phyloP scores from a whole-genome alignment of 2,888 invertebrate species.

The Drosophila cracens region DNA sequence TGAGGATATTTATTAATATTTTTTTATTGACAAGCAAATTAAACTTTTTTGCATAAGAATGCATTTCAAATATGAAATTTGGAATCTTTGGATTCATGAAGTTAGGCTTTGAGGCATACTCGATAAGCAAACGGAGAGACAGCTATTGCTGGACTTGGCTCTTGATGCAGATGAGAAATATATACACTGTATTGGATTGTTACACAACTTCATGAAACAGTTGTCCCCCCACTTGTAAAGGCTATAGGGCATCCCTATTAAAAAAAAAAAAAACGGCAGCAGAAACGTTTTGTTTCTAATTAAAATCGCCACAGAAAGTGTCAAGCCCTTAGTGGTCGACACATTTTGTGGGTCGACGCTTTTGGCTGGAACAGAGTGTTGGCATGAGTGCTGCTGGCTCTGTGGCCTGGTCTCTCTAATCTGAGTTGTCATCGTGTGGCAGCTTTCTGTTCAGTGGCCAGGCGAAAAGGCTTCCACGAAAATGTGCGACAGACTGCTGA shows the following conservation, averaged over 20 bases:
- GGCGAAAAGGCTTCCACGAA: conserved; percentile 69
- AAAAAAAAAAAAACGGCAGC: conserved; percentile 7
- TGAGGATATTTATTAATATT: background rate
- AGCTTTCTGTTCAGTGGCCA: conserved; percentile 70
- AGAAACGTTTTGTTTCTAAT: conserved; percentile 65
- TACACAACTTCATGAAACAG: background rate
- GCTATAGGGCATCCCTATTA: background rate
- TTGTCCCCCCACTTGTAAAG: background rate
- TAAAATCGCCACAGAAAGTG: conserved; percentile 79
- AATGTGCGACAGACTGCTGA: conserved; percentile 74
- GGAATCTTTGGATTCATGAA: background rate
- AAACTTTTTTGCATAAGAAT: background rate
- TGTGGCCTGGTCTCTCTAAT: conserved; percentile 52
- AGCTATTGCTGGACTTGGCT: background rate
- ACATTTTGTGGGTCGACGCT: conserved; percentile 50
- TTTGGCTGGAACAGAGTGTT: conserved; percentile 18
- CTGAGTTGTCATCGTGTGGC: conserved; percentile 76
- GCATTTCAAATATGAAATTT: background rate
- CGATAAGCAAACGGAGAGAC: background rate
- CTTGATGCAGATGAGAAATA: background rate
- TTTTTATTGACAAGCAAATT: background rate
- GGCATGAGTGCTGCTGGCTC: conserved; percentile 5
- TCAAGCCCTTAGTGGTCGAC: conserved; percentile 65
- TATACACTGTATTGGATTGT: background rate
- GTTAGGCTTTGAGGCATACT: background rate